phyloP scores from a whole-genome alignment of 2,888 invertebrate species.

The Drosophila formosana region DNA sequence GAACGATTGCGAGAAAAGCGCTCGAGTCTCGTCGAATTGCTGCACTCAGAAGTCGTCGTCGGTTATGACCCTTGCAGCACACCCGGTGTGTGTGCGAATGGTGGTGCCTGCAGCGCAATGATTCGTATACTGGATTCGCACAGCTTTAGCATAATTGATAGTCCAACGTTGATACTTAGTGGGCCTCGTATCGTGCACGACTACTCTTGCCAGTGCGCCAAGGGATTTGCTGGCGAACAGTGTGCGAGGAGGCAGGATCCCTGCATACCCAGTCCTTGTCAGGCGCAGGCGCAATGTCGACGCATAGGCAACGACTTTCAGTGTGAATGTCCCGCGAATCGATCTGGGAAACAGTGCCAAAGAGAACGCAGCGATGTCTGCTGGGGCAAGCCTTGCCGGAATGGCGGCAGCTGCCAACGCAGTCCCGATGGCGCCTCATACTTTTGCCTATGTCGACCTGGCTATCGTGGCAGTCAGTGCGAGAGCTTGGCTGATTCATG shows the following conservation, averaged over 20 bases:
- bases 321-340: conserved; percentile 91
- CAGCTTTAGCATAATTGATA: conserved; percentile 89
- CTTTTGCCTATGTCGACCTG: conserved; percentile 96
- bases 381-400: conserved; percentile 93
- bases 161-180: conserved; percentile 92
- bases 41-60: conserved; percentile 88
- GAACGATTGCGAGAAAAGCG: conserved; percentile 89
- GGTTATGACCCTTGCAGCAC: conserved; percentile 91
- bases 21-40: conserved; percentile 87
- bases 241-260: conserved; percentile 96
- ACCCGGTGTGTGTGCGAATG: conserved; percentile 90
- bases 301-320: conserved; percentile 93
- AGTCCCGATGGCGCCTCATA: conserved; percentile 94
- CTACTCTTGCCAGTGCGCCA: conserved; percentile 92
- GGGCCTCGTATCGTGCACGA: conserved; percentile 92
- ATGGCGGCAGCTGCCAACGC: conserved; percentile 96
- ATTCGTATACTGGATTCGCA: conserved; percentile 88
- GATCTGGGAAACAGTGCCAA: conserved; percentile 94
- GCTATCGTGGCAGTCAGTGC: conserved; percentile 96
- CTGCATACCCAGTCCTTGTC: conserved; percentile 95
- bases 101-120: conserved; percentile 91
- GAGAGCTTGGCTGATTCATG: conserved; percentile 95
- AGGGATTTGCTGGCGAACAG: conserved; percentile 92
- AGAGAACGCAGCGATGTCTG: conserved; percentile 93
- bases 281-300: conserved; percentile 93